Percentiles rank a stretch among this genome's conserved stretches.
These are phyloP conservation scores for Macrocentrus cingulum DNA, from an alignment of 1,140 invertebrate genomes.

Conservation along the genomic window DNA sequence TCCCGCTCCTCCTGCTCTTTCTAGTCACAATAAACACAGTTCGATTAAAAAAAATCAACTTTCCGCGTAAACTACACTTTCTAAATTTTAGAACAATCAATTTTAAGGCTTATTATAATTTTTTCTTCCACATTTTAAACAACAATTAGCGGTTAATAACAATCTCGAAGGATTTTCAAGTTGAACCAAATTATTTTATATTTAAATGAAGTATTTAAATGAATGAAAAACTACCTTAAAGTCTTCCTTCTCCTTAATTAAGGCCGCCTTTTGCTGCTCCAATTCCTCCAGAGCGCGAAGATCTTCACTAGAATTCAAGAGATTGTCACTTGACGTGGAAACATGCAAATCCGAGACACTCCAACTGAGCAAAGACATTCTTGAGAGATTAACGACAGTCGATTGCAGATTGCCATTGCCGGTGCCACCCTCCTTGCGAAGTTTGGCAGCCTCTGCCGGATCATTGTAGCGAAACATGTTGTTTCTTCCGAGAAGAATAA, in stretches of 20 bases:
- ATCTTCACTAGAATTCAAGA: constrained; percentile 58
- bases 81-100: too few species aligned
- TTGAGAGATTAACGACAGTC: constrained; percentile 73
- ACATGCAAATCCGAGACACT: constrained; percentile 80
- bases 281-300: constrained; percentile 53
- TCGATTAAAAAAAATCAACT: too few species aligned
- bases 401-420: constrained; percentile 60
- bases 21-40: constrained; percentile 35
- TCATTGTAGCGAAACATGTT: constrained; percentile 95
- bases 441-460: constrained; percentile 83
- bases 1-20: constrained; percentile 59
- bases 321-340: constrained; percentile 69
- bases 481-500: constrained; percentile 82
- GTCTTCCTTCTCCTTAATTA: constrained; percentile 56
- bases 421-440: constrained; percentile 70
- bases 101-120: too few species aligned
- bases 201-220: neutral
- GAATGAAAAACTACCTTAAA: constrained; percentile 47
- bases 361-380: constrained; percentile 81
- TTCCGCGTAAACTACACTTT: too few species aligned
- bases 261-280: constrained; percentile 56
- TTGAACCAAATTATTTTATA: too few species aligned
- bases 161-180: too few species aligned
- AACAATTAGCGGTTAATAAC: too few species aligned
- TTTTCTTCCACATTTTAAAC: too few species aligned